A percentile compares a stretch with the other conserved stretches of the same genome.
Conservation (phyloP, 2,113 vertebrate genomes). For the Pogonocichla stellata region DNA sequence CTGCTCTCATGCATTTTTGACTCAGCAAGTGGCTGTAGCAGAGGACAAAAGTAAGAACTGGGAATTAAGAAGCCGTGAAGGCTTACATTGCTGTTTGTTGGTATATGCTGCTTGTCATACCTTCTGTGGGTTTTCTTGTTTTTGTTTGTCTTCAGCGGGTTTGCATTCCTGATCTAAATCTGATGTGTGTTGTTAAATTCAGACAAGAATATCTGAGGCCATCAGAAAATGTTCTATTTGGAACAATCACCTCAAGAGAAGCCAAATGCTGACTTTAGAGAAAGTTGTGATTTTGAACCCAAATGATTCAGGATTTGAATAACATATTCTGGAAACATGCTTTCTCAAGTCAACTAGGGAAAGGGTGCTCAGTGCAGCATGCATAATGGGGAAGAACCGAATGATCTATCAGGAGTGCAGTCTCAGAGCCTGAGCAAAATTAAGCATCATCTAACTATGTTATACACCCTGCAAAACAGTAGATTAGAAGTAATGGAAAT, state of each 20-base stretch:
- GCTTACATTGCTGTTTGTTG: not conserved
- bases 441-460: not conserved
- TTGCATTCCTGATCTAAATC: not conserved
- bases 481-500: slow-evolving; percentile 21
- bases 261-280: not conserved
- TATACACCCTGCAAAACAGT: not conserved
- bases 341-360: not conserved
- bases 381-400: not conserved
- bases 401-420: not conserved
- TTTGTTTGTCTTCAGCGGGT: not conserved
- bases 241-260: not conserved
- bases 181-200: not conserved
- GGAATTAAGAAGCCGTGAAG: not conserved
- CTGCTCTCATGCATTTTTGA: not conserved
- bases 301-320: slow-evolving; percentile 15
- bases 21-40: not conserved
- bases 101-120: not conserved
- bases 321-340: not conserved
- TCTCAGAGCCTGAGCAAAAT: not conserved
- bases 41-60: not conserved
- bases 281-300: not conserved
- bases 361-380: not conserved
- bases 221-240: not conserved
- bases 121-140: not conserved
- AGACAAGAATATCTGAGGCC: not conserved